A percentile compares a stretch with the other conserved stretches of the same genome.
Evolutionary conservation across 2,797 vertebrate genomes (phyloP).

Genomic region (Anguilla anguilla): DNA sequence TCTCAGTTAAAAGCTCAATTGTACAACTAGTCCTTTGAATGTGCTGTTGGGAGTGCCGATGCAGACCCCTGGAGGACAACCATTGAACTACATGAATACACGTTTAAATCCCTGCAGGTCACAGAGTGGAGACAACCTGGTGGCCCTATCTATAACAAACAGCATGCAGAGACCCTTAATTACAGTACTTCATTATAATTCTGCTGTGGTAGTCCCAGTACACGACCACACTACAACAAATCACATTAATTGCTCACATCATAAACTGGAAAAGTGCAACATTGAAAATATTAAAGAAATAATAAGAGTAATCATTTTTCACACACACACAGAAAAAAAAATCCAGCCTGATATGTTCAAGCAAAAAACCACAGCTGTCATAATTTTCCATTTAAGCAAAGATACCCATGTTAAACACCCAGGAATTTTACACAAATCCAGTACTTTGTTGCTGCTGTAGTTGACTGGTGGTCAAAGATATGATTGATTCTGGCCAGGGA

Average conservation of each 20-base stretch:
- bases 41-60: no score
- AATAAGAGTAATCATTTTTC: background rate
- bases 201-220: conserved; percentile 35
- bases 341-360: background rate
- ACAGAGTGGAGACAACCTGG: no score
- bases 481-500: background rate
- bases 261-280: background rate
- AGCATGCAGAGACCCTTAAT: conserved; percentile 26
- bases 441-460: background rate
- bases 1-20: no score
- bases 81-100: no score
- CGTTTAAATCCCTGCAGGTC: no score
- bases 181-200: conserved; percentile 30
- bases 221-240: conserved; percentile 18
- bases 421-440: background rate
- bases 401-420: background rate
- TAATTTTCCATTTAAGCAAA: background rate
- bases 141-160: conserved; percentile 1
- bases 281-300: background rate
- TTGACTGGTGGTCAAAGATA: background rate
- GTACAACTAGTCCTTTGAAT: no score
- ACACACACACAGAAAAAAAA: background rate
- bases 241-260: background rate
- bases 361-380: background rate
- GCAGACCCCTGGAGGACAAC: no score